Evolutionary conservation across 1,140 invertebrate species (phyloP), one percentile per base, ranked within the genome.

Genomic region (Colletes gigas): DNA sequence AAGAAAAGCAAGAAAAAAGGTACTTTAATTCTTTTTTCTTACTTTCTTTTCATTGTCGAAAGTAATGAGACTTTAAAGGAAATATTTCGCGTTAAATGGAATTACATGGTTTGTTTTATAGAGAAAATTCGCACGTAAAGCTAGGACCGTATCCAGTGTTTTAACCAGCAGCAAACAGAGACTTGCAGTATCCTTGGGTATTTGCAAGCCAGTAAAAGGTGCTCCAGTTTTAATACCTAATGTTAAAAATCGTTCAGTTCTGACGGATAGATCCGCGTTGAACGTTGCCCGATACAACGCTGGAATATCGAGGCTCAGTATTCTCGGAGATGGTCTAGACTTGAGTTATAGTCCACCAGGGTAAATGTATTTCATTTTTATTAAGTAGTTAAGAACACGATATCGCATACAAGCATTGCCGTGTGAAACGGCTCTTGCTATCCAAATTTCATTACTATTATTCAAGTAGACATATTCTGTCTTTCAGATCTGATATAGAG

Each of bases 281-380:
- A 78, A 30, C 3, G 84, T 68, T 54, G 50, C 88, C 15, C 87
- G 90, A 83, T 88, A 89, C 66, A 86, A 78, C 19, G 88, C 92
- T 66, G 92, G 91, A 50, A 92, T 93, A 21, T 60, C 88, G 52
- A 91, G 88, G 80, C 77, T 93, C 30, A 93, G 90, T 83, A 83
- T 93, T 3, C 90, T 93, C 67, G 93, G 93, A 21, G 73, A 83
- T 74, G 83, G 88, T 80, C 88, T 92, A 57, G 81, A 88, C 39
- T 82, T 93, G 39, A 87, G 91, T 85, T 93, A 91, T 82, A 92
- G 90, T 85, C 92, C 92, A 54, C 89, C 92, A 39, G 91, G 90
- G 93, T 93, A 82, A 92, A 89, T 75, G 14, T 41, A 54, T 15
- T 52, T 41, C 14, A 52, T 52, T 52, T 15, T 50, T 21, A 63